phyloP scores from a whole-genome alignment of 1,140 invertebrate genomes.

The Ruditapes philippinarum region DNA sequence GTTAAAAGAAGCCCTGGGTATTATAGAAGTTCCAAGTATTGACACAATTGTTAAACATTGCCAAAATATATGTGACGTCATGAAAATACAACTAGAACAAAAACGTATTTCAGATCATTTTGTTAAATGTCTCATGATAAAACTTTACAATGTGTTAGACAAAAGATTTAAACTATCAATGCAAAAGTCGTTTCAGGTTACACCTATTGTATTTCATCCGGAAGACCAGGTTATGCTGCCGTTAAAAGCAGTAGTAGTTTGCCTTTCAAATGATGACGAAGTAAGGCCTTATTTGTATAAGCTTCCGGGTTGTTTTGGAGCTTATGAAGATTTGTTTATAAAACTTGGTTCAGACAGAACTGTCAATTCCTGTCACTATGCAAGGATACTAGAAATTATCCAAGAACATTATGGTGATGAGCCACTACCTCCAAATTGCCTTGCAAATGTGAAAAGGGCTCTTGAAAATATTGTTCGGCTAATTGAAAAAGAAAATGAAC shows the following conservation, averaged over 20 bases:
- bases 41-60: constrained; percentile 35
- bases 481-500: neutral
- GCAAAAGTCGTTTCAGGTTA: neutral
- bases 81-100: neutral
- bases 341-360: constrained; percentile 4
- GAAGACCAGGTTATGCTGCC: constrained; percentile 1
- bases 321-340: constrained; percentile 22
- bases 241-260: neutral
- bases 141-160: neutral
- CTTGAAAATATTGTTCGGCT: constrained; percentile 14
- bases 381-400: neutral
- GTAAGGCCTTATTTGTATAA: constrained; percentile 33
- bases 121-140: neutral
- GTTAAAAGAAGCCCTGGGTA: neutral
- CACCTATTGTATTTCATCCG: constrained; percentile 12
- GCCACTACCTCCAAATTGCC: neutral
- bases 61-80: constrained; percentile 36
- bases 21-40: neutral
- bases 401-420: constrained; percentile 16
- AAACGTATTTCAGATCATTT: neutral
- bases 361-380: constrained; percentile 4
- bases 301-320: neutral
- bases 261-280: neutral
- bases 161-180: neutral
- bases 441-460: neutral